Evolutionary conservation across 2,113 vertebrate genomes (phyloP).

Genomic region (Acrocephalus kingi): DNA sequence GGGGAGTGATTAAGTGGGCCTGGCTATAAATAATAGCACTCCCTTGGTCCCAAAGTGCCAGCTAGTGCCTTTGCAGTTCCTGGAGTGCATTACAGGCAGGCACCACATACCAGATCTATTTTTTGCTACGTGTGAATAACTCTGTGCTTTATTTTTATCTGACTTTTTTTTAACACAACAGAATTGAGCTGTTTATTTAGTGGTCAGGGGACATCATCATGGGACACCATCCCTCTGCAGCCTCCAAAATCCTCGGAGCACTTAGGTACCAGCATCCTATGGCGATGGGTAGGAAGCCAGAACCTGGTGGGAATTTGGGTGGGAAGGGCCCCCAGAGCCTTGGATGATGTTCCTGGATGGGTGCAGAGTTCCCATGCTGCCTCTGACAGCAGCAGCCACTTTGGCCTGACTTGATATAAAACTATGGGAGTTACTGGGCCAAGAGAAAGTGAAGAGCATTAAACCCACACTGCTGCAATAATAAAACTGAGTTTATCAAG

Average conservation of each 20-base stretch:
- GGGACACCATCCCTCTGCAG: background rate
- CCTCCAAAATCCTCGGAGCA: accelerated
- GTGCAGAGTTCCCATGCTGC: background rate
- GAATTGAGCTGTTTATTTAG: background rate
- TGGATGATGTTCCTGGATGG: background rate
- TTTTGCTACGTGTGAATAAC: background rate
- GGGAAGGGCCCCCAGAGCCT: background rate
- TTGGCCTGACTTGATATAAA: accelerated
- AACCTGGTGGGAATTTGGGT: background rate
- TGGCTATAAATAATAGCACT: slow-evolving; percentile 23
- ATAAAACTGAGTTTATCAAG: background rate
- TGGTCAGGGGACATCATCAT: background rate
- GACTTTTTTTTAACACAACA: background rate
- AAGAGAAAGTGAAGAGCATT: background rate
- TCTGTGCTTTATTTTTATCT: background rate
- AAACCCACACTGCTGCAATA: background rate
- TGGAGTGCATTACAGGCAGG: background rate
- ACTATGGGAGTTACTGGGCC: background rate
- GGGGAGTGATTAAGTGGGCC: background rate
- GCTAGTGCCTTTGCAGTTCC: background rate
- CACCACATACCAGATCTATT: slow-evolving; percentile 15
- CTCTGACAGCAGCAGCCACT: background rate
- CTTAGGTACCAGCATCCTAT: background rate
- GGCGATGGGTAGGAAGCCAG: background rate
- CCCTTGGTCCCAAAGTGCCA: background rate